Evolutionary conservation across 2,888 invertebrate species (phyloP), one percentile per base, ranked within the genome.

Genomic region (Limenitis camilla): DNA sequence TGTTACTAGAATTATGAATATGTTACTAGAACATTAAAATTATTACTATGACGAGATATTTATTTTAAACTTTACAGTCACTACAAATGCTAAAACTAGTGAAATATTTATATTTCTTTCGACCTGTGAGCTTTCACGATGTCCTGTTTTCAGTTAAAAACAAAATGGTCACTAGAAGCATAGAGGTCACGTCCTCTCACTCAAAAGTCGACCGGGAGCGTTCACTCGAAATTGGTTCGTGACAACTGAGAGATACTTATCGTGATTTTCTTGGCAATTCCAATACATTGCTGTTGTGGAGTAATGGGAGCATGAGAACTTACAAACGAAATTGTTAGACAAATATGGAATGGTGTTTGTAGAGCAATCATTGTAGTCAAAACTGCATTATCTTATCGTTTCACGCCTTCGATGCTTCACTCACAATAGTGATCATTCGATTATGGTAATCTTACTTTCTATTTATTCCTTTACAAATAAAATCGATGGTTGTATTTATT

Each of bases 191-290:
- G 82, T 81, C 81, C 77, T 72, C 78, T 85, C 84, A 85, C 85
- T 86, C 84, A 82, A 81, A 75, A 67, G 75, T 75, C 77, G 74
- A 74, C 77, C 84, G 68, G 86, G 78, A 85, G 83, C 81, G 79
- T 75, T 78, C 76, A 74, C 67, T 72, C 72, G 72, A 74, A 81
- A 86, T 86, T 81, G 81, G 81, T 80, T 87, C 86, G 86, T 87
- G 86, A 87, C 86, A 85, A 76, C 77, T 65, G 69, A 73, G 70
- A 82, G 85, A 87, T 86, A 76, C 78, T 83, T 84, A 87, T 87
- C 86, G 81, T 85, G 85, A 85, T 82, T 81, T 80, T 85, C 80
- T 79, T 80, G 78, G 85, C 85, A 81, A 86, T 84, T 81, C 76
- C 76, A 68, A 80, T 78, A 79, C 80, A 78, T 75, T 67, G 72